phyloP scores from a whole-genome alignment of 2,113 vertebrate species.

The Cinclus cinclus region DNA sequence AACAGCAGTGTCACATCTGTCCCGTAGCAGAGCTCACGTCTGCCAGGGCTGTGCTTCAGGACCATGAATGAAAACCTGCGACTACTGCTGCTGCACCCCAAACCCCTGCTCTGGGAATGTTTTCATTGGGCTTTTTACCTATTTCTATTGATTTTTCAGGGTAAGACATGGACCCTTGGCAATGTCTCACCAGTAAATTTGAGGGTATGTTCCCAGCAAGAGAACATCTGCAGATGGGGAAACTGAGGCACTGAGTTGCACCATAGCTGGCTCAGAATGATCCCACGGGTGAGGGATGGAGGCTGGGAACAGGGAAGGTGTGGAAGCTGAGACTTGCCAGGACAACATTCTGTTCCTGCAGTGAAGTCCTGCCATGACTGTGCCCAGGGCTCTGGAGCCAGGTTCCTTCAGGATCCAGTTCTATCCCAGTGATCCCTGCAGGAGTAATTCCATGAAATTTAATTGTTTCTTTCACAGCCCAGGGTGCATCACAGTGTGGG shows the following conservation, averaged over 20 bases:
- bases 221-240: background rate
- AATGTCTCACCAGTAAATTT: background rate
- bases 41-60: background rate
- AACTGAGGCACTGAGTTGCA: background rate
- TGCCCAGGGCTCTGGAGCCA: background rate
- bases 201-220: background rate
- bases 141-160: background rate
- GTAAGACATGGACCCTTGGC: background rate
- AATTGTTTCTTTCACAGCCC: background rate
- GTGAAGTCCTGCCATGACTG: background rate
- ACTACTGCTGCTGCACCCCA: background rate
- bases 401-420: background rate
- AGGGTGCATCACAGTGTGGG: accelerated
- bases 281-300: background rate
- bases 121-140: background rate
- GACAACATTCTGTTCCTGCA: background rate
- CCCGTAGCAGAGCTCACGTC: background rate
- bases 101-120: background rate
- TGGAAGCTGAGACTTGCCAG: background rate
- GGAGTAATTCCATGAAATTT: background rate
- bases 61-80: background rate
- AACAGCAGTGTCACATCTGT: background rate
- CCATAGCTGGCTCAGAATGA: background rate
- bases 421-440: background rate
- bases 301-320: background rate